Evolutionary conservation across 1,140 invertebrate species (phyloP).

Genomic region (Hyphantria cunea): DNA sequence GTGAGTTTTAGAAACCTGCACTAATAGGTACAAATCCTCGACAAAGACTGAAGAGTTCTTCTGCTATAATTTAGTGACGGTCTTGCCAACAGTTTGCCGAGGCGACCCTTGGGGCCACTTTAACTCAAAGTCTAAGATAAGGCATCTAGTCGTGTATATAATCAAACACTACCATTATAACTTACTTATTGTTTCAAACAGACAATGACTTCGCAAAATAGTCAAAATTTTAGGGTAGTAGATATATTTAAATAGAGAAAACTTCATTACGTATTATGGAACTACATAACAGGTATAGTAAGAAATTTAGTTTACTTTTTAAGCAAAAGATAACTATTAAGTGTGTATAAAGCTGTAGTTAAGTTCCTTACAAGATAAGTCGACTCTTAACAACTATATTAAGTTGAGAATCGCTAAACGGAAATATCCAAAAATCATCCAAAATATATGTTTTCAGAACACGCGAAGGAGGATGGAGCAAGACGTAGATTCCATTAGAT

Average conservation of each 20-base stretch:
- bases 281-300: conserved; percentile 47
- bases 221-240: conserved; percentile 26
- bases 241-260: conserved; percentile 6
- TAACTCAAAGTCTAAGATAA: too few species aligned
- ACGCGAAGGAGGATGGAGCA: conserved; percentile 43
- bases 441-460: conserved; percentile 53
- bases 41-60: too few species aligned
- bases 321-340: conserved; percentile 44
- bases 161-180: conserved; percentile 30
- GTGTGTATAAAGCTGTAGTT: conserved; percentile 41
- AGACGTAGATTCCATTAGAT: conserved; percentile 28
- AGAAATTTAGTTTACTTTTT: conserved; percentile 44
- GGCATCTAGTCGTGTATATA: too few species aligned
- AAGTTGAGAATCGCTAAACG: conserved; percentile 53
- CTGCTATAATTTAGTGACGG: too few species aligned
- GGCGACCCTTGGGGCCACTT: too few species aligned
- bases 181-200: conserved; percentile 33
- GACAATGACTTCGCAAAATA: conserved; percentile 36
- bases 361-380: conserved; percentile 38
- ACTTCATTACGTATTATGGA: conserved; percentile 30
- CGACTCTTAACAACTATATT: conserved; percentile 44
- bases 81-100: too few species aligned
- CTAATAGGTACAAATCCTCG: too few species aligned
- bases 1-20: too few species aligned
- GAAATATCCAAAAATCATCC: conserved; percentile 61